Percentiles rank a stretch among this genome's conserved stretches.
phyloP scores from a whole-genome alignment of 2,113 vertebrate species.

The Corvus moneduloides region DNA sequence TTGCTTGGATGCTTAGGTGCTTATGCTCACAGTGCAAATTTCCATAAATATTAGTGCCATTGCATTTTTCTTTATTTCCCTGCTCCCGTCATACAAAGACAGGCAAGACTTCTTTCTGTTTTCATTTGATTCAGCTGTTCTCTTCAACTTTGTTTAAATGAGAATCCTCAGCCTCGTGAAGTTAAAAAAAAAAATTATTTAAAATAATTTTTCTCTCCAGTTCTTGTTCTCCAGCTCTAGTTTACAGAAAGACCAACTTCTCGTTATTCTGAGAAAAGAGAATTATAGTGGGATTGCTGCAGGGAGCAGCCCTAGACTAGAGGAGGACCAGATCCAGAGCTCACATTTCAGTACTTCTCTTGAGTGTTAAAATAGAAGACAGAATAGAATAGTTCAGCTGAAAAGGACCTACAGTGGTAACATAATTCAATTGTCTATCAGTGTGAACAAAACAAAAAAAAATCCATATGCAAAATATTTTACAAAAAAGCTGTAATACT shows the following conservation, averaged over 20 bases:
- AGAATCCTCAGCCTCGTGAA: neutral
- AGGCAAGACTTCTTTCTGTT: neutral
- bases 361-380: neutral
- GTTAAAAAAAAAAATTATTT: neutral
- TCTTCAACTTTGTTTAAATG: neutral
- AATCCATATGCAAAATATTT: neutral
- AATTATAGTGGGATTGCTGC: neutral
- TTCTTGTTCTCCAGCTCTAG: neutral
- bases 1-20: neutral
- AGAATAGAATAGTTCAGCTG: neutral
- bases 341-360: neutral
- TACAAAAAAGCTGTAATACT: neutral
- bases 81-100: neutral
- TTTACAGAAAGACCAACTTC: neutral
- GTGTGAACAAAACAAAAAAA: neutral
- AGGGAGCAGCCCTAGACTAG: neutral
- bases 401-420: neutral
- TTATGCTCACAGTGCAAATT: neutral
- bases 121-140: neutral
- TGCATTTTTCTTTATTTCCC: neutral
- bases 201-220: neutral
- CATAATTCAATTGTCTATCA: neutral
- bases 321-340: neutral
- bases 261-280: neutral
- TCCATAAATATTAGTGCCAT: neutral